These are phyloP conservation scores for Myzus persicae DNA, from an alignment of 1,140 invertebrate genomes.

Conservation along the genomic window DNA sequence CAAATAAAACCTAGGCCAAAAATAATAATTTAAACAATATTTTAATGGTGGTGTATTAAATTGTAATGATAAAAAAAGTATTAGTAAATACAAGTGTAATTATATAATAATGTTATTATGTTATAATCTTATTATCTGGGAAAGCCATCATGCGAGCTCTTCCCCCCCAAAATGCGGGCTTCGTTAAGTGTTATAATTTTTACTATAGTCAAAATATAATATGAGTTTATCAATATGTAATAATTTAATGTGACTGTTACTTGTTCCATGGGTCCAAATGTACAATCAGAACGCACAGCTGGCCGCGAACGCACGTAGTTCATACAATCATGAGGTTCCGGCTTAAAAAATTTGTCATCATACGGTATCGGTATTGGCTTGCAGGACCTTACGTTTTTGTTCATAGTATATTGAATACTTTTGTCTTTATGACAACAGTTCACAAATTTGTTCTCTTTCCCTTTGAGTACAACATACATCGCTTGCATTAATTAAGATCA, in stretches of 20 bases:
- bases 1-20: no score
- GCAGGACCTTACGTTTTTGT: conserved; percentile 77
- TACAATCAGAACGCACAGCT: conserved; percentile 77
- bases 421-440: conserved; percentile 74
- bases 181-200: no score
- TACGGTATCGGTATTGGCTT: conserved; percentile 78
- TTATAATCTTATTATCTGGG: no score
- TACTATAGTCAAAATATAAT: no score
- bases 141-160: no score
- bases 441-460: conserved; percentile 71
- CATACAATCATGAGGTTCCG: conserved; percentile 74
- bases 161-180: no score
- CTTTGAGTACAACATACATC: conserved; percentile 63
- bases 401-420: conserved; percentile 70
- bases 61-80: no score
- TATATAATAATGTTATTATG: no score
- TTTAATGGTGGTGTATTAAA: no score
- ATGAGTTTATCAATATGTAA: no score
- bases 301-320: conserved; percentile 83
- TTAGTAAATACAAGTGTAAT: no score
- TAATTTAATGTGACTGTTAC: conserved; percentile 65
- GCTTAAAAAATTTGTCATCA: conserved; percentile 72
- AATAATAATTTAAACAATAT: no score
- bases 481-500: not conserved
- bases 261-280: conserved; percentile 82